These are phyloP conservation scores for Chelmon rostratus DNA, from an alignment of 2,797 vertebrate genomes.

Conservation along the genomic window DNA sequence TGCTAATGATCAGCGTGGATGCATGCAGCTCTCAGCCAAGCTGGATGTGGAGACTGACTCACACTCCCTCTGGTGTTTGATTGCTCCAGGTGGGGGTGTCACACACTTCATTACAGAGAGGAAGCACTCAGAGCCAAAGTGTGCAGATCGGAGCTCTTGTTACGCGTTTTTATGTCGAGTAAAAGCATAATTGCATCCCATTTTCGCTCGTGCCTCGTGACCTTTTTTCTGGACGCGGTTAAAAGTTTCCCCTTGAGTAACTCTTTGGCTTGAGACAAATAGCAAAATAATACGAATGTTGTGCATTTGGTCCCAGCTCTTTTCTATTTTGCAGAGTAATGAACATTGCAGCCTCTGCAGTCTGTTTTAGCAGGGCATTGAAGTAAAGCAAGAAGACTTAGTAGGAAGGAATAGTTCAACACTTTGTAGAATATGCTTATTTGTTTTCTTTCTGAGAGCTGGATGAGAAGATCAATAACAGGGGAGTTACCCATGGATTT, in stretches of 20 bases:
- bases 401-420: not conserved
- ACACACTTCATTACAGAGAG: slow-evolving; percentile 46
- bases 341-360: not conserved
- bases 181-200: slow-evolving; percentile 14
- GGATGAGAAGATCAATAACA: not conserved
- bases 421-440: no score
- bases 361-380: not conserved
- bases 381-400: not conserved
- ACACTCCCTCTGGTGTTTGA: slow-evolving; percentile 37
- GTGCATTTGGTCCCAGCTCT: not conserved
- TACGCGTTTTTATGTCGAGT: slow-evolving; percentile 17
- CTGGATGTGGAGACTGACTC: slow-evolving; percentile 27
- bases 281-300: not conserved
- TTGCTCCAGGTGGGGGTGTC: slow-evolving; percentile 52
- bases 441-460: no score
- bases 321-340: not conserved
- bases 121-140: slow-evolving; percentile 13
- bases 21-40: slow-evolving; percentile 33
- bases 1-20: slow-evolving; percentile 60
- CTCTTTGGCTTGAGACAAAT: not conserved
- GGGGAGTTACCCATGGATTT: not conserved
- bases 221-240: not conserved
- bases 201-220: not conserved
- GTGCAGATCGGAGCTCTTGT: not conserved
- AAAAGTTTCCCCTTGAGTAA: no score